These are phyloP conservation scores for Euura saliciscinereae DNA, from an alignment of 1,140 invertebrate genomes.

Conservation along the genomic window DNA sequence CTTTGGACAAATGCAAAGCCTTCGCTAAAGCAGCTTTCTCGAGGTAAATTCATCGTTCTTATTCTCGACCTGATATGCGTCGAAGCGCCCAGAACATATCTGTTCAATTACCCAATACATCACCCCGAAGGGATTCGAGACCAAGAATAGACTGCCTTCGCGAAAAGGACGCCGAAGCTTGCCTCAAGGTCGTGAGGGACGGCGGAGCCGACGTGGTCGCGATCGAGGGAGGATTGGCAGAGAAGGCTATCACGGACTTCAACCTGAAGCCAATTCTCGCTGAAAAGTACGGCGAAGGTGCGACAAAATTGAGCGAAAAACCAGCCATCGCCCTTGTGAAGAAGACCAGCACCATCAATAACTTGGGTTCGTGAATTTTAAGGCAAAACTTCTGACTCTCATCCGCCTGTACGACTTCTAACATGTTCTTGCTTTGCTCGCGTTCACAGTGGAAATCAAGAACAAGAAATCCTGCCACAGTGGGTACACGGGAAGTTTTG, in stretches of 20 bases:
- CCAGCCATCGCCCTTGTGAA: conserved; percentile 68
- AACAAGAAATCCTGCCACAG: conserved; percentile 66
- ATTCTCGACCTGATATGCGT: neutral
- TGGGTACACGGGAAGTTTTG: conserved; percentile 46
- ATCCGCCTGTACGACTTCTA: too few species aligned
- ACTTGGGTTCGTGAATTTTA: conserved; percentile 24
- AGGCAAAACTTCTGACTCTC: too few species aligned
- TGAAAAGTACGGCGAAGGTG: conserved; percentile 57
- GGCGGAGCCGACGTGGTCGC: conserved; percentile 69
- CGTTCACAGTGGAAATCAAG: conserved; percentile 50
- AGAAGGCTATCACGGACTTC: conserved; percentile 61
- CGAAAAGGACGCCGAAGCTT: conserved; percentile 63
- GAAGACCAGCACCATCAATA: conserved; percentile 50
- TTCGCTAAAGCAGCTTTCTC: conserved; percentile 72
- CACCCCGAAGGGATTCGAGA: conserved; percentile 65
- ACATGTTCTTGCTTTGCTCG: too few species aligned
- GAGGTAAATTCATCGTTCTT: conserved; percentile 28
- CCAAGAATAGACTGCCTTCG: conserved; percentile 72
- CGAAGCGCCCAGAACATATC: neutral
- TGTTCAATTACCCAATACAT: neutral
- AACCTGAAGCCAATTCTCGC: conserved; percentile 59
- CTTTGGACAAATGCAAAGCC: conserved; percentile 70
- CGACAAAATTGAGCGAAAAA: conserved; percentile 50
- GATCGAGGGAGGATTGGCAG: conserved; percentile 65
- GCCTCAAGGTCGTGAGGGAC: conserved; percentile 70